These are phyloP conservation scores for Rhagologus leucostigma DNA, from an alignment of 2,113 vertebrate species.

Conservation along the genomic window DNA sequence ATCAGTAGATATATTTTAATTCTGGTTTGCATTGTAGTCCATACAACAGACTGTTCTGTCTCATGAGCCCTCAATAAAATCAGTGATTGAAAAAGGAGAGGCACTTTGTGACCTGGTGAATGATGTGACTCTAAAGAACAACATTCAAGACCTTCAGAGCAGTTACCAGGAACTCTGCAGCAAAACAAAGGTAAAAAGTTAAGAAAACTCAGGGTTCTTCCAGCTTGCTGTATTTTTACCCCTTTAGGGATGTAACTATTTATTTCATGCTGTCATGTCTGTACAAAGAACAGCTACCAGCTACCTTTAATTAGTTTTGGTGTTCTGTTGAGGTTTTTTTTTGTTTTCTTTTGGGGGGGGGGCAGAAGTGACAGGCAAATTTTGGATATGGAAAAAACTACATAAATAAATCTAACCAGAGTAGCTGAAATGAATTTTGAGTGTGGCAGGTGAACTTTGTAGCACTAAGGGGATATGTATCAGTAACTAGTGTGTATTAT, in stretches of 20 bases:
- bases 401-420: neutral
- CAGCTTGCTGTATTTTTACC: neutral
- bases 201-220: neutral
- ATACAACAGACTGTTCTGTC: slow-evolving; percentile 87
- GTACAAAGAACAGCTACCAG: neutral
- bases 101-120: slow-evolving; percentile 81
- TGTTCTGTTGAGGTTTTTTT: neutral
- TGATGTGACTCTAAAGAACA: slow-evolving; percentile 79
- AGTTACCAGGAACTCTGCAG: slow-evolving; percentile 83
- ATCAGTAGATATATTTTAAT: neutral
- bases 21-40: slow-evolving; percentile 73
- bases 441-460: neutral
- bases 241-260: neutral
- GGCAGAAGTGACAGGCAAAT: neutral
- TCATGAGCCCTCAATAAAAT: slow-evolving; percentile 84
- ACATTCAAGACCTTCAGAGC: slow-evolving; percentile 79
- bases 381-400: neutral
- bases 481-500: neutral
- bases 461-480: neutral
- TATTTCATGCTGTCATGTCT: neutral
- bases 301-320: neutral
- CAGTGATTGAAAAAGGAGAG: slow-evolving; percentile 88
- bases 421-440: neutral
- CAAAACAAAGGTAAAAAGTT: slow-evolving; percentile 75
- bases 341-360: accelerated